phyloP scores from a whole-genome alignment of 2,113 vertebrate species.

The Clarias gariepinus region DNA sequence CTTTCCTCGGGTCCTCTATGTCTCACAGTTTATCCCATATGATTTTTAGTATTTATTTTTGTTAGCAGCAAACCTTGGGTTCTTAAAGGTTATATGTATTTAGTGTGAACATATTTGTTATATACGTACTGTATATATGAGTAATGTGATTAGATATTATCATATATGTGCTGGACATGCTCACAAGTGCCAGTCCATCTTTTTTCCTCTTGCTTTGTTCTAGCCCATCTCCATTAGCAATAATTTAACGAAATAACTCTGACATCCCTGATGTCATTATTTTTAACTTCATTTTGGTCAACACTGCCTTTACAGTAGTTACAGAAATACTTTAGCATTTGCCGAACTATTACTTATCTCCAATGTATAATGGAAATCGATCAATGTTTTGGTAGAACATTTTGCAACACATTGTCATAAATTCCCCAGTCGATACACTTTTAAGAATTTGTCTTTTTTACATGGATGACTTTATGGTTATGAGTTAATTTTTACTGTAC shows the following conservation, averaged over 20 bases:
- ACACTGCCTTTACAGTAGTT: neutral
- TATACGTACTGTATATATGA: too few relatives aligned
- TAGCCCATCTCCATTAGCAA: neutral
- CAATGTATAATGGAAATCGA: neutral
- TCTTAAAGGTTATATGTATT: too few relatives aligned
- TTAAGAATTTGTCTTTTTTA: neutral
- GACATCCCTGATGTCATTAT: neutral
- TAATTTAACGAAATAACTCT: neutral
- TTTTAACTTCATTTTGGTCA: neutral
- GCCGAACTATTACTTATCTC: neutral
- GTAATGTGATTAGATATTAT: too few relatives aligned
- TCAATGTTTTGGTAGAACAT: neutral
- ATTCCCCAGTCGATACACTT: neutral
- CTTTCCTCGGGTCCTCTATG: too few relatives aligned
- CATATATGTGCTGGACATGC: too few relatives aligned
- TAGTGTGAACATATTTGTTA: too few relatives aligned
- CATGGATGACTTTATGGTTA: neutral
- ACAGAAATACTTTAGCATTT: neutral
- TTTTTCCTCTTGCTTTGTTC: neutral
- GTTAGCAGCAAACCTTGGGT: too few relatives aligned
- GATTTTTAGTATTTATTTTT: too few relatives aligned
- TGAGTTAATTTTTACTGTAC: neutral
- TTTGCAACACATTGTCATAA: neutral
- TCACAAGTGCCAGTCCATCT: neutral
- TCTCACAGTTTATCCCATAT: too few relatives aligned